Evolutionary conservation across 2,113 vertebrate species (phyloP).

Genomic region (Cavia aperea): DNA sequence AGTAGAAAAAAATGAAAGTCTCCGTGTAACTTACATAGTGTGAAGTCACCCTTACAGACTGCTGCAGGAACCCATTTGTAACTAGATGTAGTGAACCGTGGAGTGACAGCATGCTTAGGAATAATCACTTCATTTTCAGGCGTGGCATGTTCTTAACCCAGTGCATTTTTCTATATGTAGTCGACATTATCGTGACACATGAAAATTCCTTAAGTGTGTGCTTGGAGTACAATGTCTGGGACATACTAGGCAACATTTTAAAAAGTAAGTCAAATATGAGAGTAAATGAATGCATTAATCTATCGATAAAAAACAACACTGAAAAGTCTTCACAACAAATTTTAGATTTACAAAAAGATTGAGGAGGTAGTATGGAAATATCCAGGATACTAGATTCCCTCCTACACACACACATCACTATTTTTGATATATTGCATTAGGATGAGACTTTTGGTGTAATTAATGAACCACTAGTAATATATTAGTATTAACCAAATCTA

Average conservation of each 20-base stretch:
- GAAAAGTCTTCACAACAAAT: neutral
- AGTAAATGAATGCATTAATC: neutral
- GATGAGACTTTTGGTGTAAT: neutral
- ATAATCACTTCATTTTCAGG: neutral
- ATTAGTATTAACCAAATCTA: neutral
- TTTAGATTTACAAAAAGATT: neutral
- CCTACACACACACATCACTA: neutral
- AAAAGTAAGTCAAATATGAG: neutral
- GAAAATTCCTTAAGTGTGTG: neutral
- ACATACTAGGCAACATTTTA: neutral
- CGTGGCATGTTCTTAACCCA: neutral
- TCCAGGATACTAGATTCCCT: fast-evolving
- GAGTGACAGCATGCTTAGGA: neutral
- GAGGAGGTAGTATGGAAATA: neutral
- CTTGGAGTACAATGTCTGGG: neutral
- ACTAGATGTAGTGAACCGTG: neutral
- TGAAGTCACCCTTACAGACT: neutral
- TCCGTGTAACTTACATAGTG: neutral
- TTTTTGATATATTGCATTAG: neutral
- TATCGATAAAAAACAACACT: neutral
- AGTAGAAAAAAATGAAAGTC: neutral
- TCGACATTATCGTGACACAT: neutral
- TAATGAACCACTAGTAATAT: neutral
- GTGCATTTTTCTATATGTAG: neutral
- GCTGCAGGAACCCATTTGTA: neutral